Evolutionary conservation across 2,888 invertebrate genomes (phyloP).

Genomic region (Heliothis peltigera): DNA sequence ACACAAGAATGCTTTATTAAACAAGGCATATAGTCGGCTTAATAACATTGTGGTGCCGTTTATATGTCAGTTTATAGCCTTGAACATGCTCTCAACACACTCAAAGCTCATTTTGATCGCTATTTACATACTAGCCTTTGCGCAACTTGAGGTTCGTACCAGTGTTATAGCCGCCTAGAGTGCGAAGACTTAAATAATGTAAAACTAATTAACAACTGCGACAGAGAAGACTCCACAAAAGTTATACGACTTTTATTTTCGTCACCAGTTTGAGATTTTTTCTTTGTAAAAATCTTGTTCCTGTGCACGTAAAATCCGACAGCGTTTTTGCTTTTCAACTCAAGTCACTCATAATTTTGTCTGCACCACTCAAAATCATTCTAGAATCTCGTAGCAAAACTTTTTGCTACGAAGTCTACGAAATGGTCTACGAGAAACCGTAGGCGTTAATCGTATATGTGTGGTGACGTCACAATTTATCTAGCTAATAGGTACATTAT

Average conservation of each 20-base stretch:
- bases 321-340: constrained; percentile 33
- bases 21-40: constrained; percentile 47
- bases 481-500: constrained; percentile 62
- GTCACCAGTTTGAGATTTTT: constrained; percentile 9
- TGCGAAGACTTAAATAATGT: constrained; percentile 26
- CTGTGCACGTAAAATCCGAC: constrained; percentile 7
- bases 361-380: constrained; percentile 9
- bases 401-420: constrained; percentile 56
- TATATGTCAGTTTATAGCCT: constrained; percentile 48
- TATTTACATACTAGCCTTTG: constrained; percentile 46
- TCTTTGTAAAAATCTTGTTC: constrained; percentile 43
- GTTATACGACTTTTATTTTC: constrained; percentile 20
- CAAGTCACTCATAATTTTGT: constrained; percentile 21
- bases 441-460: constrained; percentile 54
- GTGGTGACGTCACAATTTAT: constrained; percentile 57
- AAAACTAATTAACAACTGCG: constrained; percentile 44
- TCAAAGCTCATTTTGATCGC: constrained; percentile 52
- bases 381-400: constrained; percentile 35
- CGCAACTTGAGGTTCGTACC: constrained; percentile 15
- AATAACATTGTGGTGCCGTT: constrained; percentile 55
- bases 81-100: constrained; percentile 48
- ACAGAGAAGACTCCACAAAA: constrained; percentile 3
- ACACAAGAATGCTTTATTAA: constrained; percentile 58
- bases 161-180: constrained; percentile 12
- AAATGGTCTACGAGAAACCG: constrained; percentile 47